These are phyloP conservation scores for Hirtodrosophila alboralis DNA, from an alignment of 2,888 invertebrate species.

Conservation along the genomic window DNA sequence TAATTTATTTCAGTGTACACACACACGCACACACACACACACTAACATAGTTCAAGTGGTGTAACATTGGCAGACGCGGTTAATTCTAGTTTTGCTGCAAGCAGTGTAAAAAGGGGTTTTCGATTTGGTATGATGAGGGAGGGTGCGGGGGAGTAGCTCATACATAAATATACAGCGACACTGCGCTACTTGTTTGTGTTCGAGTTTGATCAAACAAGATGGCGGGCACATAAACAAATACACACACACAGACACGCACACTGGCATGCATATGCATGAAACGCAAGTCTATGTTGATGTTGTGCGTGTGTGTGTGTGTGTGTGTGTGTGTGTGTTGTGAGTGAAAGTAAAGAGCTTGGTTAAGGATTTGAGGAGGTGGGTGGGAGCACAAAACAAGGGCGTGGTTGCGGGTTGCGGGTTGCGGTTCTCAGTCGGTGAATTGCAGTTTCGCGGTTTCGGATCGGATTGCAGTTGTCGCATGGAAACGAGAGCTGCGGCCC, in stretches of 20 bases:
- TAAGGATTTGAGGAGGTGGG: background rate
- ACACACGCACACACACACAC: background rate
- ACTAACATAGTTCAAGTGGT: constrained; percentile 29
- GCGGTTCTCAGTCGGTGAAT: constrained; percentile 6
- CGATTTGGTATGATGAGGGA: no score
- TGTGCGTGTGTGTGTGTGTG: constrained; percentile 33
- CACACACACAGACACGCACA: constrained; percentile 4
- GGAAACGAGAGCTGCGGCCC: constrained; percentile 31
- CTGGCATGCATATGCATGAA: constrained; percentile 48
- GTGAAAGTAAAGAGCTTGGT: constrained; percentile 42
- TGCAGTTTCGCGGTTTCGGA: constrained; percentile 8
- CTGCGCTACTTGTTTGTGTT: constrained; percentile 39
- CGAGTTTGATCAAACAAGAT: constrained; percentile 71
- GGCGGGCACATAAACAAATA: constrained; percentile 38
- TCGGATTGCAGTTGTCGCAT: constrained; percentile 37
- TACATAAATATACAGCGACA: constrained; percentile 74
- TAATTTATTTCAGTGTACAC: background rate
- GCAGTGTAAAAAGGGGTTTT: no score
- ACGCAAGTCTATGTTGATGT: constrained; percentile 38
- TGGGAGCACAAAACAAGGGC: background rate
- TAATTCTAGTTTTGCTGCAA: constrained; percentile 44
- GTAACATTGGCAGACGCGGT: constrained; percentile 53
- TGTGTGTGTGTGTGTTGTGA: no score
- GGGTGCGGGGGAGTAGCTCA: constrained; percentile 36
- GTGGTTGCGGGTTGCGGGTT: constrained; percentile 2